Percentiles rank a stretch among this genome's conserved stretches.
These are phyloP conservation scores for Stenoptilia bipunctidactyla DNA, from an alignment of 2,888 invertebrate genomes.

Conservation along the genomic window DNA sequence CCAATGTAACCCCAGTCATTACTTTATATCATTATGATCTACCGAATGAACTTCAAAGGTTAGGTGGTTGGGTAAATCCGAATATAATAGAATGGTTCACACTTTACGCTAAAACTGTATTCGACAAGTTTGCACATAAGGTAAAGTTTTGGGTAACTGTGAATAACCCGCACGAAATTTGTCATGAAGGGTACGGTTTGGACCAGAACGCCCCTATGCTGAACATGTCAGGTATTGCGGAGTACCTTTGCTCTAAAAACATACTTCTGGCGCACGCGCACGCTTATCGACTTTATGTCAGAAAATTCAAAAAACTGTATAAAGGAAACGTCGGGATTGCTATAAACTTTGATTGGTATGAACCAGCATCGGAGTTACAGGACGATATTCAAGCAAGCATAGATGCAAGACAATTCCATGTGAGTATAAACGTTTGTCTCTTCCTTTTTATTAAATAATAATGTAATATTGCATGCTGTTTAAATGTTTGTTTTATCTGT, in stretches of 20 bases:
- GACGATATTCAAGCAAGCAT: conserved; percentile 64
- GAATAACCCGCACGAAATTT: conserved; percentile 65
- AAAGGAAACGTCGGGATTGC: conserved; percentile 39
- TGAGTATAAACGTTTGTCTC: conserved; percentile 42
- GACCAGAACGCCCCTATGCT: conserved; percentile 36
- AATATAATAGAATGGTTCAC: conserved; percentile 63
- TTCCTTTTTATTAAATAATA: no score
- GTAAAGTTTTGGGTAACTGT: conserved; percentile 71
- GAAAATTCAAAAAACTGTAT: conserved; percentile 26
- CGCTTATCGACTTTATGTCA: conserved; percentile 47
- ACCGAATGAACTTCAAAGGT: conserved; percentile 60
- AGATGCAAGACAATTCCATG: conserved; percentile 64
- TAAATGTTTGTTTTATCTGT: no score
- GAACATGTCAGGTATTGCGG: conserved; percentile 43
- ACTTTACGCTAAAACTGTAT: conserved; percentile 66
- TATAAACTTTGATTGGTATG: conserved; percentile 53
- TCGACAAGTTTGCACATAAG: conserved; percentile 52
- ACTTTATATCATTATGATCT: conserved; percentile 76
- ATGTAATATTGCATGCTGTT: no score
- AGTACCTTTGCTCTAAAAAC: conserved; percentile 69
- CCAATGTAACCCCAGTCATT: conserved; percentile 69
- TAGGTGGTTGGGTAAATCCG: conserved; percentile 74
- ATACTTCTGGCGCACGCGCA: conserved; percentile 69
- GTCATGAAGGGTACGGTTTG: conserved; percentile 40
- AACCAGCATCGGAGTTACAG: conserved; percentile 48